Evolutionary conservation across 2,888 invertebrate genomes (phyloP).

Genomic region (Lordiphosa andalusiaca): DNA sequence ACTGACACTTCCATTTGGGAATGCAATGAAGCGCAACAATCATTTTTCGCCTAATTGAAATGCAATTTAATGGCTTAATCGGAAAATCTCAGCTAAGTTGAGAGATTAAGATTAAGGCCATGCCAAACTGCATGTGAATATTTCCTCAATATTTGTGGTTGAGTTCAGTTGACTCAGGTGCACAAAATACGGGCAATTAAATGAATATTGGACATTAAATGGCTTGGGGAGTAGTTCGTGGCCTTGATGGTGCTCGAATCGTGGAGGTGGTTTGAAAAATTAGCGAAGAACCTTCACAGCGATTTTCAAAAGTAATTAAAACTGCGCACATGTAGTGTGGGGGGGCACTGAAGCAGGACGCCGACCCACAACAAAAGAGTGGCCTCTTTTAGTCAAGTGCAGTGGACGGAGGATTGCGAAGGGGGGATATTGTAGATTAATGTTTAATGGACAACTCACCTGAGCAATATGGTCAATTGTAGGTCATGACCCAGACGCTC

Average conservation of each 20-base stretch:
- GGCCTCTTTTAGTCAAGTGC: too few relatives aligned
- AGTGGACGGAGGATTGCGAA: too few relatives aligned
- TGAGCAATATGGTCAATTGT: slow-evolving; percentile 94
- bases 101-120: slow-evolving; percentile 22
- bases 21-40: slow-evolving; percentile 62
- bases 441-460: slow-evolving; percentile 84
- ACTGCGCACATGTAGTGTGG: slow-evolving; percentile 15
- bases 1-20: slow-evolving; percentile 6
- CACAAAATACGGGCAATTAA: slow-evolving; percentile 29
- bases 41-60: slow-evolving; percentile 57
- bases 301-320: slow-evolving; percentile 68
- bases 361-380: slow-evolving; percentile 24
- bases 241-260: too few relatives aligned
- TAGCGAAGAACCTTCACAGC: slow-evolving; percentile 52
- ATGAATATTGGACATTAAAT: slow-evolving; percentile 21
- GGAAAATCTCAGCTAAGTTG: slow-evolving; percentile 5
- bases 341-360: slow-evolving; percentile 68
- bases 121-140: slow-evolving; percentile 45
- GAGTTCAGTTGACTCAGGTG: slow-evolving; percentile 1
- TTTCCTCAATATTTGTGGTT: slow-evolving; percentile 67
- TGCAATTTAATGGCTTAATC: slow-evolving; percentile 60
- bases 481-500: slow-evolving; percentile 94
- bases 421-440: background rate
- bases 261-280: slow-evolving; percentile 53
- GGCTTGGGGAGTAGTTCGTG: slow-evolving; percentile 22